Evolutionary conservation across 2,888 invertebrate species (phyloP), one percentile per base, ranked within the genome.

Genomic region (Phania funesta): DNA sequence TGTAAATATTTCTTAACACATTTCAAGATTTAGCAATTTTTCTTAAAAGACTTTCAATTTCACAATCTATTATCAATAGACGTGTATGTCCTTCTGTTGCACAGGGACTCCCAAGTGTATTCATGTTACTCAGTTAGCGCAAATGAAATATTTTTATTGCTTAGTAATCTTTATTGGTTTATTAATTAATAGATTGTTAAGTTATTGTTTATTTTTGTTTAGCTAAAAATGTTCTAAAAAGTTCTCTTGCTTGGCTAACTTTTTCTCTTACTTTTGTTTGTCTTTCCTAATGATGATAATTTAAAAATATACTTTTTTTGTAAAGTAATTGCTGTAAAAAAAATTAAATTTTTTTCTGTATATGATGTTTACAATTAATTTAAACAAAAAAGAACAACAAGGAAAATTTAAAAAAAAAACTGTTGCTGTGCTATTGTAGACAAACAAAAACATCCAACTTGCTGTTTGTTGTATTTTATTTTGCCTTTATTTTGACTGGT

Each of bases 341-440:
- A n/a, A 52, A 71, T 4, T n/a, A n/a, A n/a, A n/a, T 62, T 46
- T 56, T 65, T 64, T 32, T 58, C 44, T 65, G 50, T 58, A 44
- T 58, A 58, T 79, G 58, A 65, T 79, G 65, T 79, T 78, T 78
- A 78, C 71, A 79, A 79, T 65, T 79, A 73, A 79, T 79, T 71
- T 65, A 65, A 78, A 71, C 56, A 44, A 44, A 65, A 78, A 56
- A 29, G 32, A 35, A 13, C 48, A 29, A 38, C 29, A 38, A 38
- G 2, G 1, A 26, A 18, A 24, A 50, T 35, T 44, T 60, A 50
- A 62, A 20, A 75, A 56, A 29, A 44, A 50, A 52, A 68, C 60
- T 68, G 60, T 68, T 68, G 60, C 67, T 62, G 60, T 60, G 50
- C 24, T 60, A 50, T 52, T 32, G 44, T 60, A 56, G 50, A 64